Evolutionary conservation across 2,113 vertebrate species (phyloP).

Genomic region (Pavo muticus): DNA sequence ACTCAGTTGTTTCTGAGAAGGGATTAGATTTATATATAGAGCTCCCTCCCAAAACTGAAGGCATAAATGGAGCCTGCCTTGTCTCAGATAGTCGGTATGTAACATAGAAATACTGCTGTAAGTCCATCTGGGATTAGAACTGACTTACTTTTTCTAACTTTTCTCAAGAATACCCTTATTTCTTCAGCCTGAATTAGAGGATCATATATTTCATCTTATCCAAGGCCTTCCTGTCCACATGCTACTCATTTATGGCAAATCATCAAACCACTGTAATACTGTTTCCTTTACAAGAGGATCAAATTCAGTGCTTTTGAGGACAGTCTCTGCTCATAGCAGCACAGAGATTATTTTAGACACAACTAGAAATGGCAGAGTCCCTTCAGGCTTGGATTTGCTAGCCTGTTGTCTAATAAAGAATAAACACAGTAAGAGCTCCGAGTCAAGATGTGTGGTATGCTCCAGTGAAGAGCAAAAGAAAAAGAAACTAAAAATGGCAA

Average conservation of each 20-base stretch:
- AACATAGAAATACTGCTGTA: background rate
- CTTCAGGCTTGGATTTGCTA: background rate
- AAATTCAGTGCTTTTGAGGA: background rate
- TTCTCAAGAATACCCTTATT: background rate
- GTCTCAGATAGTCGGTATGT: accelerated
- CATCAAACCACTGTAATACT: background rate
- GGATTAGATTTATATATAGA: background rate
- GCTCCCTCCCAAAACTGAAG: background rate
- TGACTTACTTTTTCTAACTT: background rate
- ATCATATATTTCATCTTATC: slow-evolving; percentile 18
- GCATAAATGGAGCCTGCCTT: background rate
- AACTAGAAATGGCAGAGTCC: slow-evolving; percentile 29
- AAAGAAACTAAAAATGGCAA: slow-evolving; percentile 30
- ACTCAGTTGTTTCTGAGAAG: background rate
- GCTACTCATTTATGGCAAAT: slow-evolving; percentile 9
- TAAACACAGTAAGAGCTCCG: background rate
- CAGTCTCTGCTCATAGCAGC: slow-evolving; percentile 1
- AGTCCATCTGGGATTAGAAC: background rate
- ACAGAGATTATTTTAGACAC: slow-evolving; percentile 28
- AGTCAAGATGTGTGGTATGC: background rate
- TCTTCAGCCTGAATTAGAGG: background rate
- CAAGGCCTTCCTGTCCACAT: slow-evolving; percentile 17
- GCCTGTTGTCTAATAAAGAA: background rate
- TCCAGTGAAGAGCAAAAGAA: background rate
- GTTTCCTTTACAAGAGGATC: background rate